phyloP scores from a whole-genome alignment of 2,113 vertebrate genomes.

The Gavialis gangeticus region DNA sequence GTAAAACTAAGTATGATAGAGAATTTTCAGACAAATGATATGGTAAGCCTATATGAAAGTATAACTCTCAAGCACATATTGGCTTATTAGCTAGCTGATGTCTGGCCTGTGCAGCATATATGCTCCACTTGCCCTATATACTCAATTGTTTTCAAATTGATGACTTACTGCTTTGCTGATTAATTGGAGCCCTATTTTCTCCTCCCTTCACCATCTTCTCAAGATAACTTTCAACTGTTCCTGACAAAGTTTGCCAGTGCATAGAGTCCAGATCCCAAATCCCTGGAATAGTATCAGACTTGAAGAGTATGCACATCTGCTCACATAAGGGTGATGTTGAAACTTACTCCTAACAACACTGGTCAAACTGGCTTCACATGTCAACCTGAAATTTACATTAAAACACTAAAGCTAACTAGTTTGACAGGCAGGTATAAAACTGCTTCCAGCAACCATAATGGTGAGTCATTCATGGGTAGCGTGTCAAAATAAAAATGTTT shows the following conservation, averaged over 20 bases:
- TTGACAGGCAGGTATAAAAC: not conserved
- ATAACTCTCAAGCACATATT: not conserved
- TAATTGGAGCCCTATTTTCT: not conserved
- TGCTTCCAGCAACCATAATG: slow-evolving; percentile 15
- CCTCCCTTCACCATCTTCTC: not conserved
- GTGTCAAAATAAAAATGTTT: slow-evolving; percentile 27
- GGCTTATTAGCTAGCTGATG: not conserved
- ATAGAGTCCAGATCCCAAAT: not conserved
- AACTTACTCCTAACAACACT: slow-evolving; percentile 9
- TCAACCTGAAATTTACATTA: slow-evolving; percentile 45
- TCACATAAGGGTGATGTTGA: not conserved
- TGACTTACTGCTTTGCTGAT: not conserved
- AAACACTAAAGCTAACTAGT: slow-evolving; percentile 21
- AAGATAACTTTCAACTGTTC: not conserved
- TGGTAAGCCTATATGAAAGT: not conserved
- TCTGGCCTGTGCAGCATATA: not conserved
- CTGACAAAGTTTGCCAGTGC: not conserved
- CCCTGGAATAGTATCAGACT: not conserved
- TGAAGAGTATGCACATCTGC: not conserved
- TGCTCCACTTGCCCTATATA: not conserved
- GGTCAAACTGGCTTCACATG: slow-evolving; percentile 20
- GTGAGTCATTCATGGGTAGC: slow-evolving; percentile 8
- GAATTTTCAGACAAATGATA: not conserved
- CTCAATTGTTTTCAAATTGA: not conserved
- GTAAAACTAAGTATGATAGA: not conserved